Base-by-base conservation (phyloP, 2,797 vertebrate species). In the Lithobates pipiens region DNA sequence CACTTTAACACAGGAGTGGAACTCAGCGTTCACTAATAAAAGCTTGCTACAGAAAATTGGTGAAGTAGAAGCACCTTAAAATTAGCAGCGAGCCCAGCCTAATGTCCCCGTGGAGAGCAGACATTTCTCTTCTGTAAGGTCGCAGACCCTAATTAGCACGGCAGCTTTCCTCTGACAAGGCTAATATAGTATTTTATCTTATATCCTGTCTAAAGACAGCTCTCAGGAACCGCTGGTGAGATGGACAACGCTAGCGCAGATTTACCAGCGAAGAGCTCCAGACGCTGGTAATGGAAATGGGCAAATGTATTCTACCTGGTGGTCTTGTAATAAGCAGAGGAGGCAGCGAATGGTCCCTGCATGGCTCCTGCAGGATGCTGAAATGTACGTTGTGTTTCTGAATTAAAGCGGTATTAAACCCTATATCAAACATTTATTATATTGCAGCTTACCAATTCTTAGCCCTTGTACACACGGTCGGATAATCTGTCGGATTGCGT, bases 131-230 rank as follows among this genome's bases (percentile, higher is more conserved):
- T 67, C 36, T 74, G 69, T 73, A 84, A 84, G 83, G 83, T 84
- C 76, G 32, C 10, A 21, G 69, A 63, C 83, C 76, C 69, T 72
- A 79, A 85, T 85, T 85, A 85, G 54, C 15, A 16, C 54, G 29
- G 32, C 83, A 21, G 68, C 67, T 85, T 77, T 39, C 44, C 11
- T 54, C 54, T 67, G 76, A 79, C 76, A 85, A n/a, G 83, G 54
- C 83, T 79, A 85, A 85, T 85, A 85, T 85, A 79, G 54, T 36
- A 73, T 73, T 85, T 79, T 79, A 78, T 57, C 32, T 44, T 44
- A 16, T 68, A 42, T 21, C 44, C 71, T 69, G 39, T 74, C 70
- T 80, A 5, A 75, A 79, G 76, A 67, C 46, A 68, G 21, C 54
- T 65, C 70, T 80, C 71, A 74, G 29, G 75, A 80, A 32, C 71